phyloP scores from a whole-genome alignment of 2,797 vertebrate species.

The Thamnophis elegans region DNA sequence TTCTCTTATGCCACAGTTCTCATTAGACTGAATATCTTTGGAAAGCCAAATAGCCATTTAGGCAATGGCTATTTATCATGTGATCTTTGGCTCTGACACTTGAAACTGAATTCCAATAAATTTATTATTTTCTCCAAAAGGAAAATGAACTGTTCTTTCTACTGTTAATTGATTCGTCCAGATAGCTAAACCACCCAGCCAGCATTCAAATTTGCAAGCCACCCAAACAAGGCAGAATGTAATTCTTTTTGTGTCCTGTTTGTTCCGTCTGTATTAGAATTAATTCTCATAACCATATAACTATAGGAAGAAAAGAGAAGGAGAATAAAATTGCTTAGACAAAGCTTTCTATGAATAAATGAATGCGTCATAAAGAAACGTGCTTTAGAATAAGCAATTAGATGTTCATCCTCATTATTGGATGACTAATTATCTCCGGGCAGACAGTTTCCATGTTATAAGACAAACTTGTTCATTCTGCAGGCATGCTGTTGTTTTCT shows the following conservation, averaged over 20 bases:
- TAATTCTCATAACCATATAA: background rate
- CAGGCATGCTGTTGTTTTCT: background rate
- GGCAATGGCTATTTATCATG: background rate
- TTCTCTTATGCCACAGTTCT: background rate
- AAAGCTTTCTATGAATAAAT: slow-evolving; percentile 40
- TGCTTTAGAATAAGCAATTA: slow-evolving; percentile 24
- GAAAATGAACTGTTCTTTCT: background rate
- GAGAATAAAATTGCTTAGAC: background rate
- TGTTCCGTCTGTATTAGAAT: slow-evolving; percentile 17
- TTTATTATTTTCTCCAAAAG: background rate
- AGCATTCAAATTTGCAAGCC: background rate
- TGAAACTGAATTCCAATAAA: background rate
- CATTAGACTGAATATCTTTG: background rate
- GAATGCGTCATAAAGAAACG: slow-evolving; percentile 28
- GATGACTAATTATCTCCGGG: slow-evolving; percentile 27
- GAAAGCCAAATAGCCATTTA: background rate
- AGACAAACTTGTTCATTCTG: background rate
- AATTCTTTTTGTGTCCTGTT: background rate
- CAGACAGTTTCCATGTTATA: background rate
- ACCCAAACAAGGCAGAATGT: background rate
- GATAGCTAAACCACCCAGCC: slow-evolving; percentile 8
- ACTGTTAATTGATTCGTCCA: background rate
- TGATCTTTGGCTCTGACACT: background rate
- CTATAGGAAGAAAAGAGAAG: background rate
- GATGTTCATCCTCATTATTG: slow-evolving; percentile 47